These are phyloP conservation scores for Oreochromis spilurus DNA, from an alignment of 2,113 vertebrate genomes.

Conservation along the genomic window DNA sequence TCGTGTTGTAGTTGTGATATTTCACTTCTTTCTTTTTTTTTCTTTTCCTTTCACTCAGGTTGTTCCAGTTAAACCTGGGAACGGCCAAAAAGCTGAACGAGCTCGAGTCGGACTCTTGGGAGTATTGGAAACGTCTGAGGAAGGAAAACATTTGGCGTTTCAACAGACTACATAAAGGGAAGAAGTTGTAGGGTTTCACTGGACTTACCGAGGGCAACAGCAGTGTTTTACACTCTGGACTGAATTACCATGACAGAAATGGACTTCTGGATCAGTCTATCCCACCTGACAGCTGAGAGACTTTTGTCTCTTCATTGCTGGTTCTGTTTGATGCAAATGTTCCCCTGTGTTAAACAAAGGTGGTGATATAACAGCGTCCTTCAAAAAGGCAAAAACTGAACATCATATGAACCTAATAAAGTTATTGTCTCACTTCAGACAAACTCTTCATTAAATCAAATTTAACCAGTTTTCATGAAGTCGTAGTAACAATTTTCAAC, in stretches of 20 bases:
- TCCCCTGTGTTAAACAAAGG: background rate
- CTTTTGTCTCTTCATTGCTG: background rate
- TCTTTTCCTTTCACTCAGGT: constrained; percentile 65
- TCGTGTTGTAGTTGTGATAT: background rate
- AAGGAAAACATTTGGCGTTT: constrained; percentile 83
- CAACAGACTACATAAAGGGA: constrained; percentile 81
- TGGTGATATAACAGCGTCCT: background rate
- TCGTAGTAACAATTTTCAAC: background rate
- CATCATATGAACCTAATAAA: background rate
- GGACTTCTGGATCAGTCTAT: background rate
- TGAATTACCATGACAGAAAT: background rate
- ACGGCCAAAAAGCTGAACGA: constrained; percentile 77
- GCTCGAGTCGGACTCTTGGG: constrained; percentile 68
- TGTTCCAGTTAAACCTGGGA: constrained; percentile 83
- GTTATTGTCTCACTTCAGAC: background rate
- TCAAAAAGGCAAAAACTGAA: background rate
- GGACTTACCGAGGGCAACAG: background rate
- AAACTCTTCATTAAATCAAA: background rate
- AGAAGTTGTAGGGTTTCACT: constrained; percentile 68
- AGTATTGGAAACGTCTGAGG: constrained; percentile 83
- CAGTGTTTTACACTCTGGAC: background rate
- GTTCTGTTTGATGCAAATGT: background rate
- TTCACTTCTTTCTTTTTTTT: background rate
- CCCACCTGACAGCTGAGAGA: background rate
- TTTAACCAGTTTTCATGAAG: background rate